These are phyloP conservation scores for Hylaeus volcanicus DNA, from an alignment of 1,140 invertebrate species.

Conservation along the genomic window DNA sequence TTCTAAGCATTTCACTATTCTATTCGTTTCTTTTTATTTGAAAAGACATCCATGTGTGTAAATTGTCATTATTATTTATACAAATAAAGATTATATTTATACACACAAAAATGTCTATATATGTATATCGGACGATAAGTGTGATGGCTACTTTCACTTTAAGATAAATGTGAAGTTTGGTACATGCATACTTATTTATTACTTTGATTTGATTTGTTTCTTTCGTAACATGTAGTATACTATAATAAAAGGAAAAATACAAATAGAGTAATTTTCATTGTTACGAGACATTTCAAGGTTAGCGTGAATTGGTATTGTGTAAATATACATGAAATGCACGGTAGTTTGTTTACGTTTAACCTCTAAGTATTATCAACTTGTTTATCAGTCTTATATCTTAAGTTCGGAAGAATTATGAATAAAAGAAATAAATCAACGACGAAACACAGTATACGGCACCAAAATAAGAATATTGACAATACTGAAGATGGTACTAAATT, in stretches of 20 bases:
- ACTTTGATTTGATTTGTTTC: neutral
- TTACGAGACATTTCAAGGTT: neutral
- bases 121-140: too few species aligned
- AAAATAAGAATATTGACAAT: neutral
- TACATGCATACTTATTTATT: neutral
- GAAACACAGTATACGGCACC: neutral
- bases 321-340: neutral
- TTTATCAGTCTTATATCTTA: neutral
- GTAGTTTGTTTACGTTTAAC: conserved; percentile 1
- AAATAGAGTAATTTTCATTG: neutral
- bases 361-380: neutral
- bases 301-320: neutral
- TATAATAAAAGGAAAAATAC: neutral
- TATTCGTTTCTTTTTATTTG: neutral
- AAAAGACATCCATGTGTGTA: neutral
- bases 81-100: too few species aligned
- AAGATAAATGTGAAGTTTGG: neutral
- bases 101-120: too few species aligned
- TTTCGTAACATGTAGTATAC: neutral
- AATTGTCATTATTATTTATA: neutral
- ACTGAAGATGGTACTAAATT: conserved; percentile 8
- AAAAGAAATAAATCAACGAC: neutral
- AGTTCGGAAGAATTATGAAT: conserved; percentile 32
- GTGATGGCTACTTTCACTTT: too few species aligned
- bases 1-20: neutral